Base-by-base conservation (phyloP, 2,888 invertebrate genomes). In the Stenurella melanura region DNA sequence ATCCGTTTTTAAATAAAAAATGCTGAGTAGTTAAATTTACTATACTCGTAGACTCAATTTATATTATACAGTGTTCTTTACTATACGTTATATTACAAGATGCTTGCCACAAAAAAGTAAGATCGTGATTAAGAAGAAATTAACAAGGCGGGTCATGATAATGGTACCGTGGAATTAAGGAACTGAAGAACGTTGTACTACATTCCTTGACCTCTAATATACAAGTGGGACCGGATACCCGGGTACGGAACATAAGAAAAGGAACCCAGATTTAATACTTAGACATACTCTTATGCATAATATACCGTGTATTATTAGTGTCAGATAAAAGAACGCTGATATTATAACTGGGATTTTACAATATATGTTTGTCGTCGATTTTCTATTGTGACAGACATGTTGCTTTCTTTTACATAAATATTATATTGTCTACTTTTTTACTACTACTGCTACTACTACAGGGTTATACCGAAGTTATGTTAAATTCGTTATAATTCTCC, bases 61-160 rank as follows among this genome's bases (percentile, higher is more conserved):
- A 34, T 34, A 34, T 6, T 34, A 7, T 9, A 34, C 9, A 9
- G 6, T 34, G 30, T 34, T 34, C 2, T 26, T 34, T 34, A 34
- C 30, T 34, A 9, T 12, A 42, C 12, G 1, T 12, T 15, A 42
- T 42, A 42, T 42, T 50, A n/a, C 50, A 3, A 15, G 42, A 42
- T 15, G 15, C 7, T 42, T 12, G 15, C 15, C 6, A 50, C n/a
- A 50, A 50, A 34, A 34, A 34, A n/a, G n/a, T 15, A 50, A 50
- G 50, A 50, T 50, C 15, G 50, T 50, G n/a, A 50, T 6, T 50
- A 50, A 50, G 50, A 50, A 50, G 50, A 15, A 50, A 50, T 50
- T 50, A 50, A 50, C n/a, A 50, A 50, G 50, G 50, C n/a, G n/a
- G 50, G 50, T 50, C 50, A 50, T n/a, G 50, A 50, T 50, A 50